Evolutionary conservation across 2,888 invertebrate species (phyloP).

Genomic region (Polydrusus cervinus): DNA sequence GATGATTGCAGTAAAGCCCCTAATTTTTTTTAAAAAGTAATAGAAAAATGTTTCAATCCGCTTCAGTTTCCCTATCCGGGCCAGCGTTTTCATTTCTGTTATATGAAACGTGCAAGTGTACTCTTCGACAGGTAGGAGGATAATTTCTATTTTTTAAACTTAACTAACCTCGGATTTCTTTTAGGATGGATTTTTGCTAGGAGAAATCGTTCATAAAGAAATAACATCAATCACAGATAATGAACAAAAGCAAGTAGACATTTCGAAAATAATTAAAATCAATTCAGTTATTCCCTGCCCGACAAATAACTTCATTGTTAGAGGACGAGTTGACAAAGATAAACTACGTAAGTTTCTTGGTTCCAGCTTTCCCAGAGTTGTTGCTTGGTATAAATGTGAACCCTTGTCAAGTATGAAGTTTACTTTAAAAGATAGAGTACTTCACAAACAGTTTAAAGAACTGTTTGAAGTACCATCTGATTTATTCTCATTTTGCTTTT

Average conservation of each 20-base stretch:
- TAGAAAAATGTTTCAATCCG: constrained; percentile 62
- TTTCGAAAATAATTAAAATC: constrained; percentile 77
- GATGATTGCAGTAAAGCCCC: constrained; percentile 9
- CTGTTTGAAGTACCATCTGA: constrained; percentile 75
- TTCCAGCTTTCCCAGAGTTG: constrained; percentile 74
- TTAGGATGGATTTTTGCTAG: constrained; percentile 79
- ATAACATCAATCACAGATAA: constrained; percentile 81
- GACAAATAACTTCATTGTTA: constrained; percentile 74
- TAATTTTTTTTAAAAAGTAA: background rate
- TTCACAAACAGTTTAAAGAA: constrained; percentile 77
- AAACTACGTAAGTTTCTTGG: constrained; percentile 74
- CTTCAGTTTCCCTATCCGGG: constrained; percentile 70
- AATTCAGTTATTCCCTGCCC: constrained; percentile 77
- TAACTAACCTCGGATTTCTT: constrained; percentile 57
- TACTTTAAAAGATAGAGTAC: constrained; percentile 77
- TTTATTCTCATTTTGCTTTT: constrained; percentile 77
- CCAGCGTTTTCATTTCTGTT: constrained; percentile 80
- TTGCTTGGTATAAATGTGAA: constrained; percentile 82
- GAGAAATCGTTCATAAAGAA: constrained; percentile 77
- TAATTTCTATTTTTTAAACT: constrained; percentile 20
- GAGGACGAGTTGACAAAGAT: constrained; percentile 76
- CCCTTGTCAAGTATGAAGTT: constrained; percentile 74
- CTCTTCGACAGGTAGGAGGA: constrained; percentile 75
- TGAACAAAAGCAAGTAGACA: constrained; percentile 77
- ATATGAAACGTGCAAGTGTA: constrained; percentile 79